A percentile compares a stretch with the other conserved stretches of the same genome.
Conservation (phyloP, 2,888 invertebrate species). For the Diaphora mendica region DNA sequence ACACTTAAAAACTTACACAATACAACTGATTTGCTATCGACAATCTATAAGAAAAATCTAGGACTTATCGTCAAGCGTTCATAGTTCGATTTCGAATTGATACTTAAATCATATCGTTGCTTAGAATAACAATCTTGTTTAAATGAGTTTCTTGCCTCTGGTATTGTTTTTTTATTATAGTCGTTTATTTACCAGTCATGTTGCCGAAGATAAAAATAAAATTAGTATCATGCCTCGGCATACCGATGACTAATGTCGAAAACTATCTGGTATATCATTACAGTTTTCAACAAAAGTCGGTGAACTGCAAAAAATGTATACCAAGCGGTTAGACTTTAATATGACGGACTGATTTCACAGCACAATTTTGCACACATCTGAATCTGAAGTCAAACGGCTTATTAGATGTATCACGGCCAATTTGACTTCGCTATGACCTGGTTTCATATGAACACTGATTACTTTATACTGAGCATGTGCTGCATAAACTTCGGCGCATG, state of each 20-base stretch:
- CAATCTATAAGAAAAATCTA: conserved; percentile 15
- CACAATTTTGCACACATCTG: conserved; percentile 26
- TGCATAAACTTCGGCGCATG: conserved; percentile 16
- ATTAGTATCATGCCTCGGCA: conserved; percentile 2
- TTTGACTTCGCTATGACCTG: conserved; percentile 41
- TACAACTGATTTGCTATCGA: conserved; percentile 18
- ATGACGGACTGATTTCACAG: conserved; percentile 18
- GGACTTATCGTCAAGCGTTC: conserved; percentile 17
- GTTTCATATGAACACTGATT: conserved; percentile 30
- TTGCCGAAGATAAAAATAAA: background rate
- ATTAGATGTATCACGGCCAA: conserved; percentile 37
- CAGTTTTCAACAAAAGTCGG: conserved; percentile 1
- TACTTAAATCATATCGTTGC: conserved; percentile 16
- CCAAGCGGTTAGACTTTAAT: background rate
- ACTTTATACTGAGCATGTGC: conserved; percentile 23
- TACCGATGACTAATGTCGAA: conserved; percentile 7
- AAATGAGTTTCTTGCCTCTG: conserved; percentile 19
- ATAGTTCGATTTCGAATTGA: conserved; percentile 4
- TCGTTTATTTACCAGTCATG: conserved; percentile 17
- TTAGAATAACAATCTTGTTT: conserved; percentile 9
- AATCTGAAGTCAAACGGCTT: conserved; percentile 29
- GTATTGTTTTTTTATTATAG: conserved; percentile 16
- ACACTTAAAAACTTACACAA: conserved; percentile 34
- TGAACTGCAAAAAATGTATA: conserved; percentile 3
- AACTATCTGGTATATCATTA: background rate